Evolutionary conservation across 2,113 vertebrate genomes (phyloP), one percentile per base, ranked within the genome.

Genomic region (Podarcis raffonei): DNA sequence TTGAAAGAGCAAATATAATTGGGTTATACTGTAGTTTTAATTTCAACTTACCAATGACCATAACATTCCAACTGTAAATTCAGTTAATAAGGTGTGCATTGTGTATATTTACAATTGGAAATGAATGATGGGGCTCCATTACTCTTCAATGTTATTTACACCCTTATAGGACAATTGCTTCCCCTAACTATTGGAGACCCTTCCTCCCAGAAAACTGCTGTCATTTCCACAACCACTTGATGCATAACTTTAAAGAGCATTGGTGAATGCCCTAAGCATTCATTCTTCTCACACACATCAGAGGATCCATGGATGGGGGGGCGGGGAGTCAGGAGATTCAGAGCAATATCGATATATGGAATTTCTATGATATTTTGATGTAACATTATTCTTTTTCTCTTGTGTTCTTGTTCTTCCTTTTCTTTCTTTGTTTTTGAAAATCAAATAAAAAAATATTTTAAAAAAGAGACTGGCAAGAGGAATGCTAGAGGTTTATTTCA

Each of bases 71-170:
- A 42, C 65, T 69, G 81, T 48, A 83, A 42, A 69, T 83, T 83
- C 65, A 83, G 37, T 83, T 42, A 83, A 83, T 83, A 68, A 83
- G 25, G 71, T 37, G 32, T 69, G 13, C 6, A 66, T 27, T 66
- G 81, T 82, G 59, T 62, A 27, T 66, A 82, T 83, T n/a, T 48
- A 71, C 65, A 83, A 71, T 18, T 69, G 82, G 82, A 83, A 83
- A 69, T 83, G 18, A 83, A 71, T 83, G 68, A 22, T 22, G 16
- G 15, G 39, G 12, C 37, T 83, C 37, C 37, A 48, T 62, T 68
- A 68, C 65, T 39, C 27, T 48, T 42, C 5, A 30, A 4, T 48
- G 5, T 3, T 11, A 59, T 48, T 71, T 42, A n/a, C 65, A 37
- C 57, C n/a, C 37, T 66, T 66, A 27, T 32, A 39, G 30, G 12